Conservation (phyloP, 1,140 invertebrate species). For the Pseudomyrmex concolor region DNA sequence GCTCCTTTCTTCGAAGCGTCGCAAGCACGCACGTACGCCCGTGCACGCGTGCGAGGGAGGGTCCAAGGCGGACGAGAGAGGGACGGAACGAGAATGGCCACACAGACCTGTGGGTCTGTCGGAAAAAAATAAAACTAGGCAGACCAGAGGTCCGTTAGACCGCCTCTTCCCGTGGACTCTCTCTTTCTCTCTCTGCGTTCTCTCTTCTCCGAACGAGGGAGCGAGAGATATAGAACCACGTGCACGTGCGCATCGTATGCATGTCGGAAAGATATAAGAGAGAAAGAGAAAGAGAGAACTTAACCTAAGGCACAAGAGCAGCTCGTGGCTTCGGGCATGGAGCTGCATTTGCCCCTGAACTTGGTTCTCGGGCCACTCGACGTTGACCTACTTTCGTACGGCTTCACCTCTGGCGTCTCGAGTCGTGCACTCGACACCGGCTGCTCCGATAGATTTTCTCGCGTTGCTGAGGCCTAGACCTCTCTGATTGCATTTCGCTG, state of each 20-base stretch:
- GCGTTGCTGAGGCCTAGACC: slow-evolving; percentile 12
- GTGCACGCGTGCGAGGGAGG: slow-evolving; percentile 48
- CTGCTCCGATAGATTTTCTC: slow-evolving; percentile 43
- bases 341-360: slow-evolving; percentile 82
- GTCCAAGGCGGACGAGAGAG: slow-evolving; percentile 46
- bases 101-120: slow-evolving; percentile 34
- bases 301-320: slow-evolving; percentile 76
- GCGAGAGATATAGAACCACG: slow-evolving; percentile 51
- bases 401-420: slow-evolving; percentile 66
- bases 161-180: slow-evolving; percentile 49
- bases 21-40: not conserved
- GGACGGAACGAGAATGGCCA: slow-evolving; percentile 69
- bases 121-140: slow-evolving; percentile 72
- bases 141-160: slow-evolving; percentile 69
- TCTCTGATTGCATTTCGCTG: slow-evolving; percentile 49
- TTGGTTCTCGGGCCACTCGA: slow-evolving; percentile 80
- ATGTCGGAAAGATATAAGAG: slow-evolving; percentile 5
- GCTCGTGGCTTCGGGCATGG: slow-evolving; percentile 67
- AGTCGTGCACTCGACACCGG: slow-evolving; percentile 21
- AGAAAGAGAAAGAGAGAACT: slow-evolving; percentile 65
- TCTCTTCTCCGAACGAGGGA: slow-evolving; percentile 35
- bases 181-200: slow-evolving; percentile 12
- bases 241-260: not conserved
- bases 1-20: slow-evolving; percentile 3
- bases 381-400: slow-evolving; percentile 82